These are phyloP conservation scores for Lacerta bilineata DNA, from an alignment of 2,797 vertebrate species.

Conservation along the genomic window DNA sequence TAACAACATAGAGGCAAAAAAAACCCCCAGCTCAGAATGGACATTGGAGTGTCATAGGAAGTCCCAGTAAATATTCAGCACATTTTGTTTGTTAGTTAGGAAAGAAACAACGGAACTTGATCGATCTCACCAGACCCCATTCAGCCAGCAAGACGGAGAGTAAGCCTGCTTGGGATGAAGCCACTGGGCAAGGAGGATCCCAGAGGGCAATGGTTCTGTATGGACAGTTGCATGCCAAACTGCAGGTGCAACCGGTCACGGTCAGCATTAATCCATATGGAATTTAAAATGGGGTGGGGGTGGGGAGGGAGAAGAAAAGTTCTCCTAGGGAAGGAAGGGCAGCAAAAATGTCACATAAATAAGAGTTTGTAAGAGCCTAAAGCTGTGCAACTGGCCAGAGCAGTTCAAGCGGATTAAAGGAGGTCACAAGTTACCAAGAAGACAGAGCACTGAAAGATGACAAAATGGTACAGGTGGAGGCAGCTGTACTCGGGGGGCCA, in stretches of 20 bases:
- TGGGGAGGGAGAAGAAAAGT: background rate
- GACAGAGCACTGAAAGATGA: slow-evolving; percentile 24
- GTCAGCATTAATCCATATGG: background rate
- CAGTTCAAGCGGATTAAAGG: slow-evolving; percentile 7
- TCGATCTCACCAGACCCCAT: background rate
- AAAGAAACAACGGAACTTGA: background rate
- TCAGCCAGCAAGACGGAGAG: background rate
- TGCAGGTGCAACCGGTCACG: background rate
- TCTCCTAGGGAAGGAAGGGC: slow-evolving; percentile 5
- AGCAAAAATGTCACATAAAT: slow-evolving; percentile 39
- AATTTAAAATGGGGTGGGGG: background rate
- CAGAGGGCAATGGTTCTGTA: background rate
- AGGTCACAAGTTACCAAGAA: slow-evolving; percentile 19
- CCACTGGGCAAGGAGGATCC: background rate
- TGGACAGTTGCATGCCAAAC: background rate
- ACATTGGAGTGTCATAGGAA: background rate
- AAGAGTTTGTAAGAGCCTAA: slow-evolving; percentile 15
- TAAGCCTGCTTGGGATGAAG: slow-evolving; percentile 2
- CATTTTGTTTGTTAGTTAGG: background rate
- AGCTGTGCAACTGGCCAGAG: slow-evolving; percentile 17
- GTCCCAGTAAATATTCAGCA: slow-evolving; percentile 25
- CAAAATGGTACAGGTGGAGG: background rate
- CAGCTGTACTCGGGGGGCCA: background rate
- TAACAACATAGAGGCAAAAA: background rate
- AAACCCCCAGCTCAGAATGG: background rate